Base-by-base conservation (phyloP, 2,113 vertebrate genomes). In the Tautogolabrus adspersus region DNA sequence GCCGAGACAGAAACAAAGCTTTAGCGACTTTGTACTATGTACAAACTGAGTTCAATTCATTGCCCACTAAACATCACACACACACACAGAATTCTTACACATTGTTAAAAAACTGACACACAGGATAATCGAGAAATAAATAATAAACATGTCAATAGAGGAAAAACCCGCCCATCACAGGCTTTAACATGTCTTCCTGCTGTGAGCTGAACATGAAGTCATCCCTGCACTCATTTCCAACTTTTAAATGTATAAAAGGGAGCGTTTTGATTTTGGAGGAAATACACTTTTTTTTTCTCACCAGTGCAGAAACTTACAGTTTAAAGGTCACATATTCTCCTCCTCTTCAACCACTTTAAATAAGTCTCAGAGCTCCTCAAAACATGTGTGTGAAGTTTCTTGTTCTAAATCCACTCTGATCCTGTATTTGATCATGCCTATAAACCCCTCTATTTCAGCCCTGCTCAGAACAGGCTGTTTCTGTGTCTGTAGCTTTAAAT, bases 1-100 rank as follows among this genome's bases (percentile, higher is more conserved):
- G 22, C 52, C 1, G 11, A 22, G 73, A 44, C 68, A 55, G 55
- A n/a, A 30, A 69, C 23, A 56, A 73, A 81, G 26, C 30, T n/a
- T 16, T 18, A 51, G 37, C 46, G 1, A 6, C 8, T 70, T 63
- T 22, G 38, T 62, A 47, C 16, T 22, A 34, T 30, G 22, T 62
- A 63, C 15, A 63, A 75, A 66, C 19, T 21, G n/a, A 23, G 54
- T 63, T 8, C 26, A 77, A 42, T 34, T 40, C 58, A 66, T 26
- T 64, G 51, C 62, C 21, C 70, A 23, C 47, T 61, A 46, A 56
- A 75, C 55, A 60, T n/a, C 46, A 30, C n/a, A 23, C 46, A 38
- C 55, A 40, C 30, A 34, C 30, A 18, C 12, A 47, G 10, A 56
- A 63, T 1, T 54, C n/a, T 30, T 23, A 58, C n/a, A 55, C 44